These are phyloP conservation scores for Pica pica DNA, from an alignment of 2,113 vertebrate genomes.

Conservation along the genomic window DNA sequence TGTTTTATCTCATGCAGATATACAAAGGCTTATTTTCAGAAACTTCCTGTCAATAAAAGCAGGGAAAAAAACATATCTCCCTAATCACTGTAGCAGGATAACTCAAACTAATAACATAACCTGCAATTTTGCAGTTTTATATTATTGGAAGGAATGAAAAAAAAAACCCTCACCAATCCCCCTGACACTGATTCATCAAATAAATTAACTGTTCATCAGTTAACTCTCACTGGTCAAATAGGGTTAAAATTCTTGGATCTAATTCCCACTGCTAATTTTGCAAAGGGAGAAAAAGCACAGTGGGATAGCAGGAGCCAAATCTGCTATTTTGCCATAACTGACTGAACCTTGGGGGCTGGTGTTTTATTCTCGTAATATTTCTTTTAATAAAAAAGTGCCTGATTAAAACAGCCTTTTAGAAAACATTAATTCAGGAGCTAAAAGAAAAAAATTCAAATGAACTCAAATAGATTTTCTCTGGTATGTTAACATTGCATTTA, in stretches of 20 bases:
- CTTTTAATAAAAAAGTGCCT: constrained; percentile 53
- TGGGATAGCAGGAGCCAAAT: background rate
- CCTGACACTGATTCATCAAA: constrained; percentile 45
- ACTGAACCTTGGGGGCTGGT: background rate
- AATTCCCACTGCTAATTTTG: constrained; percentile 39
- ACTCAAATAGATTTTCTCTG: constrained; percentile 76
- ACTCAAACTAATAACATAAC: background rate
- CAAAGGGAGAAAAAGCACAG: background rate
- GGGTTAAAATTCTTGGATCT: constrained; percentile 51
- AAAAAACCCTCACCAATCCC: background rate
- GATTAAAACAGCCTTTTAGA: constrained; percentile 74
- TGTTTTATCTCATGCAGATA: background rate
- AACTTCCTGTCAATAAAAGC: background rate
- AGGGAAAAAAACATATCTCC: background rate
- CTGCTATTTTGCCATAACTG: background rate
- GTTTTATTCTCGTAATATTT: constrained; percentile 49
- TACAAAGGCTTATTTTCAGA: background rate
- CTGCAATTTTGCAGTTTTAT: background rate
- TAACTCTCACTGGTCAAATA: constrained; percentile 50
- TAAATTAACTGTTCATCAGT: constrained; percentile 57
- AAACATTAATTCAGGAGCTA: constrained; percentile 70
- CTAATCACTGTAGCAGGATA: background rate
- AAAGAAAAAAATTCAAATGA: constrained; percentile 70
- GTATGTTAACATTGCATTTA: constrained; percentile 68
- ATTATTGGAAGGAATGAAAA: constrained; percentile 17